Evolutionary conservation across 2,888 invertebrate genomes (phyloP), one percentile per base, ranked within the genome.

Genomic region (Papilio demoleus): DNA sequence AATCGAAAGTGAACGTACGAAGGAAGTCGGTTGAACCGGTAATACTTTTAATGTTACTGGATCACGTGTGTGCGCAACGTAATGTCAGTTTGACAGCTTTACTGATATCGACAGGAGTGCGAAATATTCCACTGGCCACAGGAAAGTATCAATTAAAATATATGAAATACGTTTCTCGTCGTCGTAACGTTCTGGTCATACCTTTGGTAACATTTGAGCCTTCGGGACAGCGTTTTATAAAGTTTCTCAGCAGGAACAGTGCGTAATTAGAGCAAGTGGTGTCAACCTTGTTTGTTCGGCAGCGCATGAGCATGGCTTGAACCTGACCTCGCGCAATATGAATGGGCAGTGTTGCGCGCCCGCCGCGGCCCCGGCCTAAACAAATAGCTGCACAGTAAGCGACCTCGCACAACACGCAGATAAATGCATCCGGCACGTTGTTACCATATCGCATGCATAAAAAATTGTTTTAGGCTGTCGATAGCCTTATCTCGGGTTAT

Each of bases 271-370:
- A 36, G 45, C 12, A 2, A n/a, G 12, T 19, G n/a, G 60, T 60
- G 38, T 12, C 14, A 53, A 36, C 67, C 64, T 68, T 68, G 64
- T 47, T 70, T 53, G 64, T 56, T 34, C 50, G 60, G 36, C 56
- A 65, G 42, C 42, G 17, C 42, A 45, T 45, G 72, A 70, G 70
- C 72, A 78, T 75, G 74, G 53, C 27, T 77, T 76, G 82, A 80
- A 79, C 88, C 89, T 88, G 89, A 90, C 91, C 91, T 89, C 84
- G 79, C 88, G 74, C 88, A 90, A 90, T 79, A 79, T 76, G 77
- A 71, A 71, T 74, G 72, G 72, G 74, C 68, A 80, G 81, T 76
- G 77, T 75, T 75, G 74, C 68, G 14, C 42, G 42, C 42, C 8
- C 17, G 42, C 1, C 17, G 17, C 17, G 14, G 40, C n/a, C 42